Evolutionary conservation across 2,888 invertebrate species (phyloP).

Genomic region (Caenorhabditis becei): DNA sequence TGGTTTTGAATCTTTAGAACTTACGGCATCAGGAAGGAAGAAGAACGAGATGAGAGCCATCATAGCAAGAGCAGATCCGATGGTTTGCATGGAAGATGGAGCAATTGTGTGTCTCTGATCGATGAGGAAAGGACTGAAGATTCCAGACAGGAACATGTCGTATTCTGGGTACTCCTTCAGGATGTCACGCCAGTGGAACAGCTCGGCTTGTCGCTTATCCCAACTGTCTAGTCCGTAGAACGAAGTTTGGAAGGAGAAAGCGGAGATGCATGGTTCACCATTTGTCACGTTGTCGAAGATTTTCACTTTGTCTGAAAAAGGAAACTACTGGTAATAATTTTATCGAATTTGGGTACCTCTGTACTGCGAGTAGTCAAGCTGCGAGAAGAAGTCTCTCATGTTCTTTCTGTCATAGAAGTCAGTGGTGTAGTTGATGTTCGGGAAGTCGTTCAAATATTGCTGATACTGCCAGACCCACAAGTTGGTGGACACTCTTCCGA

Average conservation of each 20-base stretch:
- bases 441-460: conserved; percentile 80
- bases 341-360: conserved; percentile 62
- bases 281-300: conserved; percentile 75
- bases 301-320: conserved; percentile 76
- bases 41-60: conserved; percentile 80
- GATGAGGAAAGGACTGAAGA: conserved; percentile 81
- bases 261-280: conserved; percentile 78
- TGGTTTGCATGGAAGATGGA: conserved; percentile 80
- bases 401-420: conserved; percentile 80
- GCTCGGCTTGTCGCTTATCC: conserved; percentile 81
- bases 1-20: neutral
- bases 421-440: conserved; percentile 76
- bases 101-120: conserved; percentile 81
- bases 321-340: neutral
- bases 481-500: conserved; percentile 78
- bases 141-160: conserved; percentile 80
- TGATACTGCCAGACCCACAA: conserved; percentile 81
- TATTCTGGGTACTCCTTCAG: conserved; percentile 79
- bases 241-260: conserved; percentile 80
- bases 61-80: conserved; percentile 78
- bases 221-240: conserved; percentile 81
- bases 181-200: conserved; percentile 80
- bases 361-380: conserved; percentile 79
- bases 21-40: conserved; percentile 79
- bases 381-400: conserved; percentile 78